Percentiles rank a stretch among this genome's conserved stretches.
These are phyloP conservation scores for Acronicta aceris DNA, from an alignment of 2,888 invertebrate genomes.

Conservation along the genomic window DNA sequence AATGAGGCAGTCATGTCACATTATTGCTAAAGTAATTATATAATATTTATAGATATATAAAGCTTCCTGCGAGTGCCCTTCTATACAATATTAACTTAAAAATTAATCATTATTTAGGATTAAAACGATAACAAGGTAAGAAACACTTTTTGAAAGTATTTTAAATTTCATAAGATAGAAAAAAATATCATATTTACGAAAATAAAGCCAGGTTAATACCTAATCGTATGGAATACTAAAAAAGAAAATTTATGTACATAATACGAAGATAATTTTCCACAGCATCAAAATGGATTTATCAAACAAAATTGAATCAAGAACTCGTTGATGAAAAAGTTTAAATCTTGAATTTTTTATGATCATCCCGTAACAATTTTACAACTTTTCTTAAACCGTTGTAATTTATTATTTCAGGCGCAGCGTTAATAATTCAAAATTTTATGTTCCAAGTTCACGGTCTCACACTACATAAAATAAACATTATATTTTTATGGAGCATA, in stretches of 20 bases:
- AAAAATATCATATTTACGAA: too few relatives aligned
- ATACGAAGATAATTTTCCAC: conserved; percentile 5
- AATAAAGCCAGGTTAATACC: background rate
- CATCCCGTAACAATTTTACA: conserved; percentile 47
- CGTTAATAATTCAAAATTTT: conserved; percentile 38
- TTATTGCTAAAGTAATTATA: too few relatives aligned
- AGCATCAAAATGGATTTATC: conserved; percentile 29
- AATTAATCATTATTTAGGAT: too few relatives aligned
- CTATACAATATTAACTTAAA: too few relatives aligned
- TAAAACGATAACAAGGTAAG: too few relatives aligned
- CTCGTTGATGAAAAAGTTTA: conserved; percentile 45
- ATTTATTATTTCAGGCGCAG: conserved; percentile 43
- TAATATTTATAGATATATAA: too few relatives aligned
- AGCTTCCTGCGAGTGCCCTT: too few relatives aligned
- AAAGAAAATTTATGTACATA: too few relatives aligned
- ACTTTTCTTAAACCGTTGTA: conserved; percentile 46
- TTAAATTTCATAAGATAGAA: too few relatives aligned
- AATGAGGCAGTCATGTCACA: too few relatives aligned
- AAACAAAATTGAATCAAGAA: conserved; percentile 45
- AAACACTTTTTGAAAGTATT: too few relatives aligned
- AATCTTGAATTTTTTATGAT: conserved; percentile 54
- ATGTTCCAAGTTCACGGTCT: conserved; percentile 26
- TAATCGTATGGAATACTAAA: background rate
- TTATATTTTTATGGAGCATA: conserved; percentile 4
- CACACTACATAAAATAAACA: conserved; percentile 14